Evolutionary conservation across 2,113 vertebrate genomes (phyloP).

Genomic region (Psittacula cyanocephala): DNA sequence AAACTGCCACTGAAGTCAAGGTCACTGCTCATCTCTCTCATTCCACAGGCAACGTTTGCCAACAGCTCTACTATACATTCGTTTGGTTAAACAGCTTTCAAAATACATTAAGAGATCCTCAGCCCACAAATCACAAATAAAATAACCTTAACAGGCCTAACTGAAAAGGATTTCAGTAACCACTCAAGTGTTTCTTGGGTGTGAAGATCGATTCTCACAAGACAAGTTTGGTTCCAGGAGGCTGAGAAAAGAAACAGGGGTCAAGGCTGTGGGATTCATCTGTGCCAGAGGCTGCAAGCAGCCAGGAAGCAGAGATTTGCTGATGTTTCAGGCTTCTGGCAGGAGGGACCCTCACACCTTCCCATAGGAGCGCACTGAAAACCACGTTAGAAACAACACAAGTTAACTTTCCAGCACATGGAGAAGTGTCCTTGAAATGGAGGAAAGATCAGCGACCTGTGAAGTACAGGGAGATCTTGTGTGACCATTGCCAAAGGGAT

Average conservation of each 20-base stretch:
- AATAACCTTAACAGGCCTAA: not conserved
- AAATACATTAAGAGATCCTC: not conserved
- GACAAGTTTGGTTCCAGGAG: not conserved
- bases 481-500: not conserved
- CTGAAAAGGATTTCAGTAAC: not conserved
- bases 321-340: not conserved
- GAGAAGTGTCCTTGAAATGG: not conserved
- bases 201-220: not conserved
- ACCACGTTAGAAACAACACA: not conserved
- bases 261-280: not conserved
- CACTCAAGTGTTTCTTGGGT: not conserved
- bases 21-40: not conserved
- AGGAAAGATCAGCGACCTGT: accelerated
- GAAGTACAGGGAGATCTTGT: not conserved
- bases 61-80: not conserved
- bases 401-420: not conserved
- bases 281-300: not conserved
- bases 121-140: not conserved
- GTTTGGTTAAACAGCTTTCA: not conserved
- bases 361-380: not conserved
- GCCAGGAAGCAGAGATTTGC: not conserved
- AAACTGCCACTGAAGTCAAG: not conserved
- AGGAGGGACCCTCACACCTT: not conserved
- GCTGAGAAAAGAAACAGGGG: not conserved
- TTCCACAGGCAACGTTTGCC: not conserved